These are phyloP conservation scores for Scleropages formosus DNA, from an alignment of 2,797 vertebrate species.

Conservation along the genomic window DNA sequence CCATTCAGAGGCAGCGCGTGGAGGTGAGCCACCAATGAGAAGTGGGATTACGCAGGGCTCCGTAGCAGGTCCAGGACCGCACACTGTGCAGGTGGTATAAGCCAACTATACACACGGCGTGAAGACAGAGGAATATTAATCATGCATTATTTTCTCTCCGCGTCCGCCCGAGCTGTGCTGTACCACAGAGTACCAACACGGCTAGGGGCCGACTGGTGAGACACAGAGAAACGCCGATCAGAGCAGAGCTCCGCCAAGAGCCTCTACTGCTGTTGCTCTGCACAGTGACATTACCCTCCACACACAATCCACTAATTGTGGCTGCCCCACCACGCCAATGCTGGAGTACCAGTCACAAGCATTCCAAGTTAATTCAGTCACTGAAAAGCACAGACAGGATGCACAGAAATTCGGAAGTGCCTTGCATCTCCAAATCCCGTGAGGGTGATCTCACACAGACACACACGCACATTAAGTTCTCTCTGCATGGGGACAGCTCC, in stretches of 20 bases:
- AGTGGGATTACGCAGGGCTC: conserved; percentile 7
- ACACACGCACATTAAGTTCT: conserved; percentile 30
- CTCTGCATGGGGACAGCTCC: conserved; percentile 40
- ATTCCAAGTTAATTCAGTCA: neutral
- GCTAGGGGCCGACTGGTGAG: no score
- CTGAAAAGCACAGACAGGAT: conserved; percentile 11
- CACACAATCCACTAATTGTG: conserved; percentile 18
- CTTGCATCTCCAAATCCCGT: neutral
- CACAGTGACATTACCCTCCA: conserved; percentile 9
- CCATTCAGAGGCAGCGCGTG: neutral
- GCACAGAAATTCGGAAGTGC: neutral
- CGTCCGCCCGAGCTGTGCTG: neutral
- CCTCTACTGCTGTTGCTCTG: neutral
- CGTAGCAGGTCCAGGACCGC: conserved; percentile 14
- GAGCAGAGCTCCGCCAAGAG: no score
- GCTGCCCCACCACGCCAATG: neutral
- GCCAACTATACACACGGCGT: conserved; percentile 12
- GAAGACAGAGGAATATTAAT: conserved; percentile 9
- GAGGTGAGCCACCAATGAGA: conserved; percentile 15
- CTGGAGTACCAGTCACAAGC: neutral
- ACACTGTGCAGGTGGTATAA: conserved; percentile 8
- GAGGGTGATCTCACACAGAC: neutral
- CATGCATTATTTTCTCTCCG: conserved; percentile 15
- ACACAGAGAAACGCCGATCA: no score
- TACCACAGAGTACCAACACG: neutral